Percentiles rank a stretch among this genome's conserved stretches.
Evolutionary conservation across 2,888 invertebrate species (phyloP).

Genomic region (Nymphalis c-album): DNA sequence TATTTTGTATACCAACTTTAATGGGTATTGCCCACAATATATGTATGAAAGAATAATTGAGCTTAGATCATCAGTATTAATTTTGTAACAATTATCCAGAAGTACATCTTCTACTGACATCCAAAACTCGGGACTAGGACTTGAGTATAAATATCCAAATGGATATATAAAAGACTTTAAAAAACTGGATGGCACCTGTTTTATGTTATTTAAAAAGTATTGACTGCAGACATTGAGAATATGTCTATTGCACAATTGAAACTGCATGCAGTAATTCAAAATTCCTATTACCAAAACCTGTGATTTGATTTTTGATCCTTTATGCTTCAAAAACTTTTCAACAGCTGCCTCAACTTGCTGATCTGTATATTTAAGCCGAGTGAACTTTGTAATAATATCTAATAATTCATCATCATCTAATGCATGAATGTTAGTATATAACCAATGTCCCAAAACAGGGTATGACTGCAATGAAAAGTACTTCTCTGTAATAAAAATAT

Average conservation of each 20-base stretch:
- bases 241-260: conserved; percentile 78
- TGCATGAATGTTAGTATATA: conserved; percentile 82
- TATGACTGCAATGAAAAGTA: conserved; percentile 68
- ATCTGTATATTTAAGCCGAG: conserved; percentile 79
- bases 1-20: conserved; percentile 81
- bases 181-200: conserved; percentile 74
- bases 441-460: conserved; percentile 78
- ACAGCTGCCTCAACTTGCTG: conserved; percentile 80
- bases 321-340: conserved; percentile 82
- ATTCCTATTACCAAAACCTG: conserved; percentile 82
- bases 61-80: conserved; percentile 80
- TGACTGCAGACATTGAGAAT: conserved; percentile 82
- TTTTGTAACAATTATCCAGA: conserved; percentile 79
- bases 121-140: conserved; percentile 83
- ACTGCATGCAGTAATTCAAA: conserved; percentile 83
- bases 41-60: conserved; percentile 84
- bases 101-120: conserved; percentile 75
- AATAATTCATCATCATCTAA: conserved; percentile 80
- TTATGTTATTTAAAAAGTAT: conserved; percentile 77
- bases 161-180: conserved; percentile 81
- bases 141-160: conserved; percentile 83
- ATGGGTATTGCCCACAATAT: conserved; percentile 83
- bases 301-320: conserved; percentile 68
- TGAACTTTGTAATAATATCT: conserved; percentile 79
- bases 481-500: conserved; percentile 63